These are phyloP conservation scores for Rhea americana DNA, from an alignment of 2,113 vertebrate genomes.

Conservation along the genomic window DNA sequence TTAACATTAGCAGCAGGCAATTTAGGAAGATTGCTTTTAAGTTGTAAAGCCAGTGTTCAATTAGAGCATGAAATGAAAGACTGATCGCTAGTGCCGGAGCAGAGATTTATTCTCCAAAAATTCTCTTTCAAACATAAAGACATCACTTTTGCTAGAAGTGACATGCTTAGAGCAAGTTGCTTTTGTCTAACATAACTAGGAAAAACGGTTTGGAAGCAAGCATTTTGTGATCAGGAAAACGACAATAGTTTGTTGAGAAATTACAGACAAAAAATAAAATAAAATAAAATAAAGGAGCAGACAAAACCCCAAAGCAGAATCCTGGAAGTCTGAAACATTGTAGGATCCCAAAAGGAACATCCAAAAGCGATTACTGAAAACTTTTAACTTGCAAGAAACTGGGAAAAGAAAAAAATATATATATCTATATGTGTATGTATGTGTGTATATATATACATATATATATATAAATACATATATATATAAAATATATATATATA, in stretches of 20 bases:
- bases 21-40: constrained; percentile 66
- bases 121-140: constrained; percentile 46
- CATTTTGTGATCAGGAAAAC: constrained; percentile 30
- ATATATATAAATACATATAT: too few relatives aligned
- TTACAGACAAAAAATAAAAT: neutral
- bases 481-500: too few relatives aligned
- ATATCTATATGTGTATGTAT: too few relatives aligned
- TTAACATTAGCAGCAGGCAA: constrained; percentile 61
- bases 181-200: constrained; percentile 40
- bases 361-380: neutral
- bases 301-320: neutral
- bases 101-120: constrained; percentile 39
- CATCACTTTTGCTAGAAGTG: constrained; percentile 37
- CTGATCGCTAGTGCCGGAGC: constrained; percentile 37
- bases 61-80: constrained; percentile 64
- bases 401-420: too few relatives aligned
- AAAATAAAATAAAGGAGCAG: neutral
- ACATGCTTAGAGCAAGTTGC: constrained; percentile 34
- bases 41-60: constrained; percentile 59
- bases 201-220: constrained; percentile 39
- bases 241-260: constrained; percentile 1
- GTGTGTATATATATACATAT: too few relatives aligned
- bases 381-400: neutral
- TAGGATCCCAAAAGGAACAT: neutral
- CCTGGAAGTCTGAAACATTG: neutral